These are phyloP conservation scores for Ceratina japonica DNA, from an alignment of 1,140 invertebrate species.

Conservation along the genomic window DNA sequence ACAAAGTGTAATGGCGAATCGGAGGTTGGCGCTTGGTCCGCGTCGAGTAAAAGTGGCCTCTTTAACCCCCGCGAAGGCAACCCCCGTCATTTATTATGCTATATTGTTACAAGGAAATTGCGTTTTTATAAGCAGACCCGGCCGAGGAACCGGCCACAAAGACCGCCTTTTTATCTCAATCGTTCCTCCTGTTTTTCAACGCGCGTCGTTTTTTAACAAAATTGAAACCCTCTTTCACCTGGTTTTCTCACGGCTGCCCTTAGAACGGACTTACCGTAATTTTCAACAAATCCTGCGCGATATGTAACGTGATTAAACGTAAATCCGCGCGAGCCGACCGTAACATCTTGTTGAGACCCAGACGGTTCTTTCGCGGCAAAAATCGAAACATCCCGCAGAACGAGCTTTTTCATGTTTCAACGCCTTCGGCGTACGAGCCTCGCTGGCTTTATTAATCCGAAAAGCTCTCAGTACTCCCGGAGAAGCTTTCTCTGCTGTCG, in stretches of 20 bases:
- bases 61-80: conserved; percentile 64
- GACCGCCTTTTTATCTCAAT: conserved; percentile 34
- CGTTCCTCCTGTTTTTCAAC: not conserved
- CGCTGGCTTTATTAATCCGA: conserved; percentile 54
- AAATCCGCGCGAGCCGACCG: not conserved
- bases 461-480: conserved; percentile 36
- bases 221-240: not conserved
- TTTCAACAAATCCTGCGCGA: not conserved
- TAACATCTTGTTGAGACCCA: conserved; percentile 28
- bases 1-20: conserved; percentile 79
- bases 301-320: not conserved
- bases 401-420: conserved; percentile 39
- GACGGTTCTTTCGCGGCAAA: conserved; percentile 6
- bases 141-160: conserved; percentile 47
- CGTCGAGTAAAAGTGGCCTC: conserved; percentile 65
- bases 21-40: conserved; percentile 66
- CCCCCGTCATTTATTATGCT: conserved; percentile 76
- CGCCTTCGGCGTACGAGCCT: conserved; percentile 37
- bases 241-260: not conserved
- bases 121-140: conserved; percentile 74
- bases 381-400: conserved; percentile 39
- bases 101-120: conserved; percentile 79
- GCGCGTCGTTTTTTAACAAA: not conserved
- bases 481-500: conserved; percentile 43
- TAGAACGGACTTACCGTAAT: not conserved